These are phyloP conservation scores for Papilio elwesi DNA, from an alignment of 2,888 invertebrate species.

Conservation along the genomic window DNA sequence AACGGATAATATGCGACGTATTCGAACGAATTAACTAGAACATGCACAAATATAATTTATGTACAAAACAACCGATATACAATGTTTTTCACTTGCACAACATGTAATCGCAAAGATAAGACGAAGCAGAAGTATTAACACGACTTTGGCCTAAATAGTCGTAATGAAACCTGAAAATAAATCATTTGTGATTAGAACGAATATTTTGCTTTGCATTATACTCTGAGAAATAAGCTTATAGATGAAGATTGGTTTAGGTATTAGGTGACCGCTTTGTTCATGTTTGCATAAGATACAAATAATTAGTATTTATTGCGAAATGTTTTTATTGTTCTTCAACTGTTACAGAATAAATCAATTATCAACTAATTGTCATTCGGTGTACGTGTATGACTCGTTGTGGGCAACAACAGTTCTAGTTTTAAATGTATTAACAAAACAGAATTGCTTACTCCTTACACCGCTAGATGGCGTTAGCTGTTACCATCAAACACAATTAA, in stretches of 20 bases:
- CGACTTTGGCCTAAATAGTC: neutral
- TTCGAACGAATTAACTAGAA: no score
- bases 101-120: no score
- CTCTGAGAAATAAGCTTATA: no score
- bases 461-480: conserved; percentile 32
- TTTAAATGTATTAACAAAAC: neutral
- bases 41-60: no score
- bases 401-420: neutral
- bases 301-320: neutral
- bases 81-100: neutral
- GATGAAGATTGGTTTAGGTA: no score
- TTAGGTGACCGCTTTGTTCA: neutral
- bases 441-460: neutral
- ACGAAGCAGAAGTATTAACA: neutral
- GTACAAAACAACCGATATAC: no score
- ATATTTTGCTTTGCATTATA: neutral
- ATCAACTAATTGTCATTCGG: conserved; percentile 13
- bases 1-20: no score
- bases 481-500: neutral
- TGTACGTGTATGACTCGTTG: neutral
- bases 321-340: neutral
- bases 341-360: conserved; percentile 3
- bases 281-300: neutral
- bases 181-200: neutral
- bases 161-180: conserved; percentile 6